Conservation (phyloP, 2,797 vertebrate genomes). For the Darevskia nairensis region DNA sequence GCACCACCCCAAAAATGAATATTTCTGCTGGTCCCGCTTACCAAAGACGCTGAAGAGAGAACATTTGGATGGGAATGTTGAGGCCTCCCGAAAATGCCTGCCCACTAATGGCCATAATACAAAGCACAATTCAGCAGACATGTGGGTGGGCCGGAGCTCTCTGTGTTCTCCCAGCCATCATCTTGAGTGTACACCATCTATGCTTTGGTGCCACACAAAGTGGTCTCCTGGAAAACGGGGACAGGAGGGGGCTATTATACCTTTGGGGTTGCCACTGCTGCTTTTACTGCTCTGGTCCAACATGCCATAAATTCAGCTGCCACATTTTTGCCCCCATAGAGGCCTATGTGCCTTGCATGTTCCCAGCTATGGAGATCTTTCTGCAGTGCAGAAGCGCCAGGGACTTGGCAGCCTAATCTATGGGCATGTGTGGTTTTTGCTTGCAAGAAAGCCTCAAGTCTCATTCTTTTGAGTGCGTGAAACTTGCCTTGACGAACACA, state of each 20-base stretch:
- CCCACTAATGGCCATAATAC: background rate
- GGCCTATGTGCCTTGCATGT: background rate
- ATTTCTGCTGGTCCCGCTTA: background rate
- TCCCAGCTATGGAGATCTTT: background rate
- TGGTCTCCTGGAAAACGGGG: background rate
- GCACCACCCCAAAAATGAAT: background rate
- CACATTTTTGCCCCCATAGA: background rate
- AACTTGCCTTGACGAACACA: background rate
- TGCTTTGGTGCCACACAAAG: background rate
- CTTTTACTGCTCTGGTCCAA: background rate
- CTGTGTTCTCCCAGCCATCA: conserved; percentile 23
- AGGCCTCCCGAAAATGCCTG: background rate
- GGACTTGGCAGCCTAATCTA: background rate
- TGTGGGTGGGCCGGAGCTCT: background rate
- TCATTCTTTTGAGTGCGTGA: background rate
- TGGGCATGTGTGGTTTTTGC: background rate
- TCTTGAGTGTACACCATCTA: background rate
- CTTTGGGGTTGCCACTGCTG: background rate
- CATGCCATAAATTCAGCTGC: background rate
- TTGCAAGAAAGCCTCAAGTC: background rate
- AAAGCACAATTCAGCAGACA: background rate
- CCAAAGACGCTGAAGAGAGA: background rate
- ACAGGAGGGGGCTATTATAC: background rate
- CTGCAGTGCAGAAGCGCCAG: background rate
- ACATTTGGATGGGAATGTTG: background rate